Evolutionary conservation across 92 coral and sea anemone genomes (phyloP).

Genomic region (Metridium senile): DNA sequence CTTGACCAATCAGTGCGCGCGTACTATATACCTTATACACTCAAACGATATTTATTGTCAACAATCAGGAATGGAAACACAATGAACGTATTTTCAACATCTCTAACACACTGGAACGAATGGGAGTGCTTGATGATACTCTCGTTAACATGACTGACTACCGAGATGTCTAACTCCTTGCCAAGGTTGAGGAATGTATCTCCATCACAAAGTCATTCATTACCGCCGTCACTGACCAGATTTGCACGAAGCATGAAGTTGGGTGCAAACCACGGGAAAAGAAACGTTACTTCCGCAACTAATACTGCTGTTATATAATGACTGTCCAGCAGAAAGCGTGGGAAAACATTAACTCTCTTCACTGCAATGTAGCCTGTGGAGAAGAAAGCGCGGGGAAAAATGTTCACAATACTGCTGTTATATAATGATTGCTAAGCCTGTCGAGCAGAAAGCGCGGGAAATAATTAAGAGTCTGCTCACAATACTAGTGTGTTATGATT

Average conservation of each 20-base stretch:
- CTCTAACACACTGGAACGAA: slow-evolving; percentile 44
- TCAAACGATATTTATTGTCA: not conserved
- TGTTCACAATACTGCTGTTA: too few species aligned
- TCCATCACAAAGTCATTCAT: slow-evolving; percentile 1
- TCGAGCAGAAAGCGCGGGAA: too few species aligned
- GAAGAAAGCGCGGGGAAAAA: too few species aligned
- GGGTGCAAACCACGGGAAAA: not conserved
- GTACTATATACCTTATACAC: not conserved
- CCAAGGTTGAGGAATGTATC: slow-evolving; percentile 15
- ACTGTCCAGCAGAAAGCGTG: too few species aligned
- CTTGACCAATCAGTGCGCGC: not conserved
- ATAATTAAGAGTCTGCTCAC: too few species aligned
- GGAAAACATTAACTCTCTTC: too few species aligned
- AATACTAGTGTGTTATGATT: too few species aligned
- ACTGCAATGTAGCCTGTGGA: too few species aligned
- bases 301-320: too few species aligned
- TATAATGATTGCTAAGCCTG: not conserved
- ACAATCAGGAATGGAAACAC: slow-evolving; percentile 63
- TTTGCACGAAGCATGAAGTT: slow-evolving; percentile 14
- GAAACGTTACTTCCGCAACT: not conserved
- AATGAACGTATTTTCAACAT: slow-evolving; percentile 56
- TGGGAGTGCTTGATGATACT: slow-evolving; percentile 36
- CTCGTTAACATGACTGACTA: not conserved
- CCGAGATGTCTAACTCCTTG: slow-evolving; percentile 4
- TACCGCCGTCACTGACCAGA: slow-evolving; percentile 23